A percentile compares a stretch with the other conserved stretches of the same genome.
Conservation (phyloP, 2,797 vertebrate genomes). For the Steatocranus sp. region DNA sequence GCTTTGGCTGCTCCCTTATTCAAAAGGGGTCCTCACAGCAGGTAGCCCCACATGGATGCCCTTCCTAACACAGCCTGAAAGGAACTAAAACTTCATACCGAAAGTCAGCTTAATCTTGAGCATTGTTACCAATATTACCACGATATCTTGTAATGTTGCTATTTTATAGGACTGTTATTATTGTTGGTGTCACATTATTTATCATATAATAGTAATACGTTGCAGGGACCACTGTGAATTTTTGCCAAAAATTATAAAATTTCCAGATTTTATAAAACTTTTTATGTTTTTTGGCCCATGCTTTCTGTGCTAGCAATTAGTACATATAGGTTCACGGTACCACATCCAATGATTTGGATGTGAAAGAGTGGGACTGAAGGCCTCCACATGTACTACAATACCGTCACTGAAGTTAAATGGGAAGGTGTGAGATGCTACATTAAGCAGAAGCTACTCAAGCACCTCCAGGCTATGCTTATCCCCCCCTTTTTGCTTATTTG, state of each 20-base stretch:
- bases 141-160: not conserved
- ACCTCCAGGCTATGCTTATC: not conserved
- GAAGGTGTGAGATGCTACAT: not conserved
- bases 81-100: fast-evolving
- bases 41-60: not conserved
- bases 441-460: not conserved
- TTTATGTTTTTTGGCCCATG: fast-evolving
- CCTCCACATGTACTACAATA: not conserved
- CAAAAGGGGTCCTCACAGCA: not conserved
- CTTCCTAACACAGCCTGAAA: not conserved
- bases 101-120: not conserved
- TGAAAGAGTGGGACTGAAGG: not conserved
- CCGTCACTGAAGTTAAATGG: not conserved
- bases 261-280: not conserved
- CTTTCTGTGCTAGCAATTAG: not conserved
- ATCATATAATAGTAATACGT: not conserved
- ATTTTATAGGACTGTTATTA: not conserved
- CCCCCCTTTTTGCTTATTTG: not conserved
- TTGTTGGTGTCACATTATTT: not conserved
- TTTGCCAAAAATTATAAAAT: not conserved
- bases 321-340: fast-evolving
- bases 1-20: not conserved
- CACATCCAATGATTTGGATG: not conserved
- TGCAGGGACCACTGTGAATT: not conserved
- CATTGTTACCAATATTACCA: not conserved